Percentiles rank a stretch among this genome's conserved stretches.
Conservation (phyloP, 2,888 invertebrate genomes). For the Rutpela maculata region DNA sequence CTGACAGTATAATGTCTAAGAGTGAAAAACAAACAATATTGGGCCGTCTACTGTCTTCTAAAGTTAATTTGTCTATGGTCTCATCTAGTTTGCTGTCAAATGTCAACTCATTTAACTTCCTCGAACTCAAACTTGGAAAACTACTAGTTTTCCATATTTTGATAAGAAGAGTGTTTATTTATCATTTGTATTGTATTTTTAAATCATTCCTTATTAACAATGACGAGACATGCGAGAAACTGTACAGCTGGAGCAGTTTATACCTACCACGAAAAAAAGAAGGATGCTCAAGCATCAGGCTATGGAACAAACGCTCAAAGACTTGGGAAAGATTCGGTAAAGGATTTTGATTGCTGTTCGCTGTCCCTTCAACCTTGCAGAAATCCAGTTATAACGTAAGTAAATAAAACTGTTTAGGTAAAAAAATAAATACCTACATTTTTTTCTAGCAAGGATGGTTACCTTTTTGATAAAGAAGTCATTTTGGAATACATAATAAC, state of each 20-base stretch:
- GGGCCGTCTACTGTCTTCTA: too few relatives aligned
- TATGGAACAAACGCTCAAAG: slow-evolving; percentile 92
- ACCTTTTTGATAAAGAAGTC: slow-evolving; percentile 97
- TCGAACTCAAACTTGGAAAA: too few relatives aligned
- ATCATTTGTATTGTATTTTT: not conserved
- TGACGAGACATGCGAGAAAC: slow-evolving; percentile 98
- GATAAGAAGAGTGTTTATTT: too few relatives aligned
- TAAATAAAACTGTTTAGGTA: slow-evolving; percentile 3
- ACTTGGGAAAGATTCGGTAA: slow-evolving; percentile 95
- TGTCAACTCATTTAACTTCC: too few relatives aligned
- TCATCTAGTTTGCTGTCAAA: too few relatives aligned
- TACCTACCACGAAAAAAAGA: slow-evolving; percentile 97
- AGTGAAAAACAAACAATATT: too few relatives aligned
- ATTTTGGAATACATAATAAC: slow-evolving; percentile 95
- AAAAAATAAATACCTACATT: not conserved
- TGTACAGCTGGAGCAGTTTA: slow-evolving; percentile 99
- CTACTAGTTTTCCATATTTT: too few relatives aligned
- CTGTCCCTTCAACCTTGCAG: slow-evolving; percentile 97
- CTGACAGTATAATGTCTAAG: too few relatives aligned
- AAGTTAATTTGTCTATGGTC: too few relatives aligned
- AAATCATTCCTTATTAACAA: slow-evolving; percentile 66
- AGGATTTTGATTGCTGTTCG: slow-evolving; percentile 98
- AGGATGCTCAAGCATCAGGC: slow-evolving; percentile 95
- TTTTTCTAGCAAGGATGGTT: slow-evolving; percentile 84
- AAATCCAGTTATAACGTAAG: slow-evolving; percentile 91